phyloP scores from a whole-genome alignment of 2,888 invertebrate genomes.

The Leucophenga montana region DNA sequence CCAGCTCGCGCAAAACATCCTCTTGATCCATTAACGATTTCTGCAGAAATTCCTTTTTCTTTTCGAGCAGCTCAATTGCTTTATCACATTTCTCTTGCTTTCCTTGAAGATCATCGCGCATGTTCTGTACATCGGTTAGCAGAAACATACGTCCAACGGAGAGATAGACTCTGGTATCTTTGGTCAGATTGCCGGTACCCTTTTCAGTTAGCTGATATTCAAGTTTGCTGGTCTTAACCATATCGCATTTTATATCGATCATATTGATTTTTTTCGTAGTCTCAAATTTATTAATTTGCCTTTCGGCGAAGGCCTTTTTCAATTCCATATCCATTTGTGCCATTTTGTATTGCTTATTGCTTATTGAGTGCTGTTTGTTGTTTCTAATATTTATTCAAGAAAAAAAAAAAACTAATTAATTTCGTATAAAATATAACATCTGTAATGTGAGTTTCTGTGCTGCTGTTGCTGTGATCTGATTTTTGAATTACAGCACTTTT shows the following conservation, averaged over 20 bases:
- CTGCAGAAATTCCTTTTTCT: constrained; percentile 83
- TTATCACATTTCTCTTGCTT: constrained; percentile 78
- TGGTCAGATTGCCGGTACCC: constrained; percentile 67
- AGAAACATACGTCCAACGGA: constrained; percentile 88
- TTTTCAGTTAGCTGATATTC: constrained; percentile 82
- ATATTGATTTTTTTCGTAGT: constrained; percentile 84
- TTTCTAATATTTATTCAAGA: constrained; percentile 10
- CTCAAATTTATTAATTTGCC: constrained; percentile 85
- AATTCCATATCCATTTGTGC: constrained; percentile 72
- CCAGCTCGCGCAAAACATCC: constrained; percentile 86
- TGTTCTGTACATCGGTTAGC: constrained; percentile 77
- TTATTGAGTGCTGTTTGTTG: background rate
- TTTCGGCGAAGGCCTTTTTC: constrained; percentile 81
- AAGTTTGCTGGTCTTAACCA: constrained; percentile 80
- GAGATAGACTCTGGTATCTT: constrained; percentile 68
- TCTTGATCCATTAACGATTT: constrained; percentile 86
- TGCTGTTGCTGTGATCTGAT: too few relatives aligned
- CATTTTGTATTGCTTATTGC: constrained; percentile 58
- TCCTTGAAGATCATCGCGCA: constrained; percentile 77
- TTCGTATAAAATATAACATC: constrained; percentile 47
- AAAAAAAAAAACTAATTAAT: constrained; percentile 33
- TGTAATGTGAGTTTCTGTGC: constrained; percentile 35
- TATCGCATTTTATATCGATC: constrained; percentile 82
- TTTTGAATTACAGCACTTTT: too few relatives aligned
- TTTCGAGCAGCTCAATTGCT: constrained; percentile 81